Evolutionary conservation across 2,888 invertebrate species (phyloP).

Genomic region (Oscheius onirici): DNA sequence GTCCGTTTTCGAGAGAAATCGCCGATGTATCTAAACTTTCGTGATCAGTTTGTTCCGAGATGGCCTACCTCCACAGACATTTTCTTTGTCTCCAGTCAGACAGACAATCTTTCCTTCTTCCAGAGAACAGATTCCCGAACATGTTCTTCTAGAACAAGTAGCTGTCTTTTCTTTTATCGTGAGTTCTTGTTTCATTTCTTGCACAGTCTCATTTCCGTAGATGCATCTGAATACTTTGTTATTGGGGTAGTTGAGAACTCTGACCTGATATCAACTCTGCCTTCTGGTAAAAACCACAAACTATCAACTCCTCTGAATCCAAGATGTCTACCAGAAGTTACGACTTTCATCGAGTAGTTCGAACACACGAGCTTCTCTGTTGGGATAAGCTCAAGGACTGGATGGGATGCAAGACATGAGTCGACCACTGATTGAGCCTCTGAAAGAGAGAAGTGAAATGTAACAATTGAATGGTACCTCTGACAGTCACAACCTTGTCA

Average conservation of each 20-base stretch:
- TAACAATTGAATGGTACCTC: background rate
- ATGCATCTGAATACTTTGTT: background rate
- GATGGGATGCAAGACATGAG: conserved; percentile 1
- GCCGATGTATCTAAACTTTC: background rate
- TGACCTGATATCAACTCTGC: conserved; percentile 11
- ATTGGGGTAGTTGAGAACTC: background rate
- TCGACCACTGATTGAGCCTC: background rate
- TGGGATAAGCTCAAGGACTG: background rate
- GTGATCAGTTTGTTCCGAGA: background rate
- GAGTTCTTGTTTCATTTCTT: background rate
- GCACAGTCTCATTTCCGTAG: background rate
- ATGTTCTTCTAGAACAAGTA: conserved; percentile 5
- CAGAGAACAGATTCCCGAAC: conserved; percentile 4
- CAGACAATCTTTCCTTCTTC: conserved; percentile 6
- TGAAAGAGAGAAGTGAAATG: background rate
- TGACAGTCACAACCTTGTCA: conserved; percentile 8
- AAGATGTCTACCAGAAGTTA: conserved; percentile 8
- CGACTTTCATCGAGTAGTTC: background rate
- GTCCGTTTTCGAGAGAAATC: conserved; percentile 1
- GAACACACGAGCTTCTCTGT: background rate
- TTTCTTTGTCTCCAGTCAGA: conserved; percentile 2
- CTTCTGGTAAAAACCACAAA: conserved; percentile 9
- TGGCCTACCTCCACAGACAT: conserved; percentile 10
- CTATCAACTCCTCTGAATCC: background rate
- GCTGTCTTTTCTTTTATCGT: background rate